Base-by-base conservation (phyloP, 2,113 vertebrate genomes). In the Aphyosemion australe region DNA sequence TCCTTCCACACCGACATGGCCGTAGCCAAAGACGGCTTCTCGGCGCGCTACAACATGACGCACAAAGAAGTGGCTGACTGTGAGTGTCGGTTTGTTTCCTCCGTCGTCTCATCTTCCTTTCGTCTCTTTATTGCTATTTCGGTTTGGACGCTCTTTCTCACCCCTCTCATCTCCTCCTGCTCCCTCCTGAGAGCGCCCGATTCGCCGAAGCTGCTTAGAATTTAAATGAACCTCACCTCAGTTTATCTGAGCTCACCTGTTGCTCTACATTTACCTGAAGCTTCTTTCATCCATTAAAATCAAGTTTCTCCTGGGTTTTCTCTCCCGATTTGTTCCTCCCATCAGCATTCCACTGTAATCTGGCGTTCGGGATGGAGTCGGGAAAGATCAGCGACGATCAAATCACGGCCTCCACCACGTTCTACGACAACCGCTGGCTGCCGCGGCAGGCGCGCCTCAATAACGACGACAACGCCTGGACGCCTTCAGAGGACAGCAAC, bases 1-100 rank as follows among this genome's bases (percentile, higher is more conserved):
- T 96, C 95, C 84, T 99, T 99, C 73, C 97, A 98, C 92, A 99
- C 97, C 0, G 97, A 99, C 88, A 95, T 98, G 94, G 97, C 97
- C 0, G 97, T 99, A 73, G 97, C 97, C 72, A 99, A 98, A 89
- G 97, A 98, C 0, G 97, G 97, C 52, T 99, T 99, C 90, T 98
- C 96, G 0, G 97, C 96, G 11, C 95, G 95, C 26, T 99, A 98
- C 93, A 95, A 95, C 90, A 93, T 98, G 91, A 94, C 95, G 14
- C 94, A 91, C 73, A 95, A 96, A 84, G 95, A 97, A 79, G 90
- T 93, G 1, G 91, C 86, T 31, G 95, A 97, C 89, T 95, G 97
- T 99, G 88, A 96, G 96, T 94, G 20, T 31, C 1, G n/a, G 42
- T 73, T 76, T 85, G 66, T 79, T 77, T 78, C 57, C 49, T 70